Percentiles rank a stretch among this genome's conserved stretches.
Evolutionary conservation across 2,888 invertebrate genomes (phyloP).

Genomic region (Caenorhabditis panamensis): DNA sequence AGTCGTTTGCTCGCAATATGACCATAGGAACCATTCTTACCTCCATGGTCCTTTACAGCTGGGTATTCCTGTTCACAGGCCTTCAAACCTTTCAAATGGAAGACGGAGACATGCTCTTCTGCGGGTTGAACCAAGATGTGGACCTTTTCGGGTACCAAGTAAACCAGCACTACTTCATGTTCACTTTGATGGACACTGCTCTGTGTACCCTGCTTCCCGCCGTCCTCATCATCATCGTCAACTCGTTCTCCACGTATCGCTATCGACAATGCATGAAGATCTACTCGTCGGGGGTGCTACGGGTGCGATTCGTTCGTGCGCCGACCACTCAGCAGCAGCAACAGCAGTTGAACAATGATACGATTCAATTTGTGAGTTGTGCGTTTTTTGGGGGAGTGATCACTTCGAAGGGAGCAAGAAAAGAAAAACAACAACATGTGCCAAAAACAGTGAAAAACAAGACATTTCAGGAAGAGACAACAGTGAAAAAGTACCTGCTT

Average conservation of each 20-base stretch:
- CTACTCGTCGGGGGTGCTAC: constrained; percentile 78
- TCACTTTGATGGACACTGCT: constrained; percentile 77
- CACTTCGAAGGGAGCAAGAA: too few relatives aligned
- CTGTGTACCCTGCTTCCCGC: constrained; percentile 77
- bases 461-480: constrained; percentile 70
- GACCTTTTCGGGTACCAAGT: constrained; percentile 57
- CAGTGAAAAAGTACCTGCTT: constrained; percentile 74
- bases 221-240: constrained; percentile 79
- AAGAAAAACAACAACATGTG: constrained; percentile 2
- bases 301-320: constrained; percentile 75
- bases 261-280: constrained; percentile 81
- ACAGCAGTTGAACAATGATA: constrained; percentile 49
- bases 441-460: constrained; percentile 4
- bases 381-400: neutral
- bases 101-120: constrained; percentile 65
- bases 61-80: constrained; percentile 78
- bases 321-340: constrained; percentile 58
- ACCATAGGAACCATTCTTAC: constrained; percentile 70
- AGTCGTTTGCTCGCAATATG: constrained; percentile 74
- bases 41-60: constrained; percentile 72
- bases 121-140: constrained; percentile 75
- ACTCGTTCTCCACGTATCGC: constrained; percentile 76
- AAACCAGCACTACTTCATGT: constrained; percentile 74
- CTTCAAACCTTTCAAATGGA: constrained; percentile 60
- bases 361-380: constrained; percentile 59